Evolutionary conservation across 2,888 invertebrate genomes (phyloP), one percentile per base, ranked within the genome.

Genomic region (Troides oblongomaculatus): DNA sequence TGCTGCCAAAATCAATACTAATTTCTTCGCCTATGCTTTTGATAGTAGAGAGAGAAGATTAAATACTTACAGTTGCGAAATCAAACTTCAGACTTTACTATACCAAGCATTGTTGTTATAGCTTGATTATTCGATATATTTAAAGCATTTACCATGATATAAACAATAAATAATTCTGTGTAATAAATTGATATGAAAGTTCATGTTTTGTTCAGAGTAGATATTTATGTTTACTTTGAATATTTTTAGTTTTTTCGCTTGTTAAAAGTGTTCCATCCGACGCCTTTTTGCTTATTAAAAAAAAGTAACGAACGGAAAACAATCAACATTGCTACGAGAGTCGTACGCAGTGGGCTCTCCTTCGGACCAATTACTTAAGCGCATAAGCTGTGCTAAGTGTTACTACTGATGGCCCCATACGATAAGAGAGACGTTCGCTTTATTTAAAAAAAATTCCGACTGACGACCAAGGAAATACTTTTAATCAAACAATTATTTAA

Each of bases 311-410:
- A 61, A 64, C 23, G 64, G 64, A 64, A 67, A 62, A 67, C 21
- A 61, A 67, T 62, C 61, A 71, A 71, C 67, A 58, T 58, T 64
- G 36, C 60, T 46, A 25, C 50, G 67, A 56, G 46, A 64, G 67
- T 68, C 56, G 63, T 58, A 64, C 67, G 58, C 61, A 68, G 64
- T 61, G 64, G 64, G 70, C 66, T 67, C 60, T 60, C 57, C 61
- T 71, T 39, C 61, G 61, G 64, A 71, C 61, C 70, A 71, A 71
- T 71, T 68, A 71, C 70, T 71, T 71, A 71, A 67, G 70, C 63
- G 50, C 69, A 59, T 70, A 67, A 71, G 70, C 67, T 64, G 23
- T 50, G 64, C 67, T 68, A 58, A 61, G 64, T 43, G 70, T 71
- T 71, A 71, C 67, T 67, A 62, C 70, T 66, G 70, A 71, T 71